Percentiles rank a stretch among this genome's conserved stretches.
Conservation (phyloP, 2,888 invertebrate genomes). For the Entomobrya proxima region DNA sequence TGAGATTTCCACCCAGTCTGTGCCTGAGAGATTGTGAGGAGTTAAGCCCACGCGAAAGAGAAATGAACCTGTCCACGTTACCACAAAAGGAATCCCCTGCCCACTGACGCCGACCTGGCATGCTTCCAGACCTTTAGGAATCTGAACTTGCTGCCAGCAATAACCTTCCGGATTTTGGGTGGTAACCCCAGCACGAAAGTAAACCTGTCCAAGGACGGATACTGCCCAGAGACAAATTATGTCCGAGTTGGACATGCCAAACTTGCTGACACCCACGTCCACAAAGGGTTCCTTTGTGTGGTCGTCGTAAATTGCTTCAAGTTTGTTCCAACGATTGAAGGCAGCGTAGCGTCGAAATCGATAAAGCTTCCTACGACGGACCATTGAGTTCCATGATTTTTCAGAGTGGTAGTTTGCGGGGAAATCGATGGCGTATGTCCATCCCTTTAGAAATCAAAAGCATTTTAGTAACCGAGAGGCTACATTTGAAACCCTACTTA, state of each 20-base stretch:
- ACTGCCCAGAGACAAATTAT: constrained; percentile 92
- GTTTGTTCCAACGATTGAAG: constrained; percentile 94
- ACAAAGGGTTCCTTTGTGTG: constrained; percentile 95
- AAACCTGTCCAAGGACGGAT: constrained; percentile 91
- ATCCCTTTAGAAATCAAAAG: too few relatives aligned
- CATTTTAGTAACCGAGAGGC: not conserved
- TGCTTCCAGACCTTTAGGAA: constrained; percentile 88
- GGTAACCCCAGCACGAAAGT: constrained; percentile 90
- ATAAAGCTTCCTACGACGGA: constrained; percentile 90
- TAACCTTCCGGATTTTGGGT: constrained; percentile 90
- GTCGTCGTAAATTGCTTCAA: constrained; percentile 92
- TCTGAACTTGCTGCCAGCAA: constrained; percentile 88
- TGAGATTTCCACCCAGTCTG: constrained; percentile 84
- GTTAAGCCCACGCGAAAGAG: constrained; percentile 90
- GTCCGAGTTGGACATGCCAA: constrained; percentile 86
- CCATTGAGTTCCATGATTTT: constrained; percentile 92
- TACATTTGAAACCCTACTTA: not conserved
- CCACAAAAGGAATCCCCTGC: constrained; percentile 91
- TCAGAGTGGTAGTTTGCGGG: constrained; percentile 90
- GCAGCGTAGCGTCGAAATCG: constrained; percentile 91
- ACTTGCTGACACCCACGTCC: constrained; percentile 92
- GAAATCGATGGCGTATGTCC: constrained; percentile 97
- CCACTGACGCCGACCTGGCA: constrained; percentile 91
- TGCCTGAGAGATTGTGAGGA: constrained; percentile 85
- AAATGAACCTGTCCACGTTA: constrained; percentile 89